Evolutionary conservation across 2,888 invertebrate genomes (phyloP).

Genomic region (Campaea margaritaria): DNA sequence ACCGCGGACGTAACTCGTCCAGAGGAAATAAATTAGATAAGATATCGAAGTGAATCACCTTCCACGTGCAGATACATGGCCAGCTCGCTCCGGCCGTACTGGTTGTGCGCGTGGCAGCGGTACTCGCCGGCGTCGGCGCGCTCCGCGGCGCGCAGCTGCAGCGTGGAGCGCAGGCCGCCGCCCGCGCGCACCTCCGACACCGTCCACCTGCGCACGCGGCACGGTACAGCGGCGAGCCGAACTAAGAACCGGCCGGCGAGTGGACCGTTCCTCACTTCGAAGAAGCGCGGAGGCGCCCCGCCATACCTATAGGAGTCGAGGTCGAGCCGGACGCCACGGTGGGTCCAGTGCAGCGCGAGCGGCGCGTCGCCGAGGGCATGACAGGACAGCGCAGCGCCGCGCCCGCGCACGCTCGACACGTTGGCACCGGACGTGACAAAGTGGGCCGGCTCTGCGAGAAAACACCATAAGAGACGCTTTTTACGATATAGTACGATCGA

Average conservation of each 20-base stretch:
- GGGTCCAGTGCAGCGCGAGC: constrained; percentile 91
- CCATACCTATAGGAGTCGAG: constrained; percentile 84
- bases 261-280: background rate
- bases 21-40: no score
- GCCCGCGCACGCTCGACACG: constrained; percentile 86
- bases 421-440: constrained; percentile 86
- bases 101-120: constrained; percentile 89
- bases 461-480: background rate
- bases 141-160: constrained; percentile 87
- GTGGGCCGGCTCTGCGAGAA: constrained; percentile 87
- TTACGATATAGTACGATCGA: no score
- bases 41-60: constrained; percentile 76
- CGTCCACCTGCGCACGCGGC: constrained; percentile 69
- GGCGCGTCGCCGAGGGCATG: constrained; percentile 92
- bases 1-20: no score
- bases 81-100: constrained; percentile 88
- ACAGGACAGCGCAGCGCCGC: constrained; percentile 87
- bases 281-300: background rate
- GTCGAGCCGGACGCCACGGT: constrained; percentile 87
- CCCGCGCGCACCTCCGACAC: constrained; percentile 88
- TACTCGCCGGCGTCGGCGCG: constrained; percentile 89
- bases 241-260: no score
- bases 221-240: background rate
- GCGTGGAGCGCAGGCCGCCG: constrained; percentile 87
- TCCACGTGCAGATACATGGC: constrained; percentile 88